A percentile compares a stretch with the other conserved stretches of the same genome.
Evolutionary conservation across 2,888 invertebrate species (phyloP).

Genomic region (Rhingia campestris): DNA sequence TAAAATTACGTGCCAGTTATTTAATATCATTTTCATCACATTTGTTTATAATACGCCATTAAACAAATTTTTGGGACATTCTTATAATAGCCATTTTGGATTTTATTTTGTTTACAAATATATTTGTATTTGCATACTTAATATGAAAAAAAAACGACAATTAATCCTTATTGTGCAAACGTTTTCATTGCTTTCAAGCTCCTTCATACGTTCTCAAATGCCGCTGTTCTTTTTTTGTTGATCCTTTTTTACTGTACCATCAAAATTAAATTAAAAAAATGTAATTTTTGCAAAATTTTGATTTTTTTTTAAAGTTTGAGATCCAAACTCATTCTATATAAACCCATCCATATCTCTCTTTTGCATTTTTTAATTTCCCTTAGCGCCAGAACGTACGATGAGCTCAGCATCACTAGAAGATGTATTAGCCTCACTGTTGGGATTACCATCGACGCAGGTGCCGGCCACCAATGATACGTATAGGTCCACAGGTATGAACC

Average conservation of each 20-base stretch:
- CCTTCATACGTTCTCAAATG: constrained; percentile 63
- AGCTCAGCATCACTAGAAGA: constrained; percentile 95
- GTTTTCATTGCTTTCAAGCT: constrained; percentile 61
- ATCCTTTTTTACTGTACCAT: constrained; percentile 4
- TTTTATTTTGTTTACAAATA: not conserved
- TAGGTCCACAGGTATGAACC: constrained; percentile 89
- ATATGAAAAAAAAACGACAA: constrained; percentile 10
- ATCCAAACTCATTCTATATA: constrained; percentile 58
- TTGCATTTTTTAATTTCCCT: constrained; percentile 73
- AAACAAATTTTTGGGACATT: constrained; percentile 52
- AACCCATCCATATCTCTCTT: constrained; percentile 65
- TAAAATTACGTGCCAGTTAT: constrained; percentile 14
- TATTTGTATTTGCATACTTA: constrained; percentile 1
- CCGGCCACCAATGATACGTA: constrained; percentile 84
- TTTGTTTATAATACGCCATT: constrained; percentile 54
- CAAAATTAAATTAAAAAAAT: constrained; percentile 34
- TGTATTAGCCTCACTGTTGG: constrained; percentile 95
- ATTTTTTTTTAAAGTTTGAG: constrained; percentile 62
- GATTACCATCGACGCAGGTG: constrained; percentile 86
- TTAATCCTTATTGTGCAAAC: constrained; percentile 46
- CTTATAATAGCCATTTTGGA: constrained; percentile 1
- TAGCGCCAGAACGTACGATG: constrained; percentile 86
- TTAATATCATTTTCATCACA: constrained; percentile 43
- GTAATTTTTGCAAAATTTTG: constrained; percentile 26
- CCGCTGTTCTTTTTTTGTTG: constrained; percentile 36